Base-by-base conservation (phyloP, 2,888 invertebrate genomes). In the Drosophila diplacantha region DNA sequence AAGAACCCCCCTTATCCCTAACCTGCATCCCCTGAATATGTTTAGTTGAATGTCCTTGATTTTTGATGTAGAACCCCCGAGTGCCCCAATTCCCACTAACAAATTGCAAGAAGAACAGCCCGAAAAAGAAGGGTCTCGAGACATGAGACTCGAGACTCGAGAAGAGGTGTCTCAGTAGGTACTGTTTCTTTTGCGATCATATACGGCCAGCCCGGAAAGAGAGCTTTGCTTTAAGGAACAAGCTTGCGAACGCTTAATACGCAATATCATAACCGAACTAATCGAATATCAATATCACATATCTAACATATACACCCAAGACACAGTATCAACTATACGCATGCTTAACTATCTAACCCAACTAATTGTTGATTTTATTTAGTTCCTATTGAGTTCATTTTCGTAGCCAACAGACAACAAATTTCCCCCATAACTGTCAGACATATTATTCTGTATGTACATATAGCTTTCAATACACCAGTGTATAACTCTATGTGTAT, bases 141-240 rank as follows among this genome's bases (percentile, higher is more conserved):
- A 26, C 8, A 8, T 8, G 8, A 29, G 38, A 47, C 31, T 39
- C 56, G 24, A 35, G 37, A 26, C 8, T 26, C 26, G 8, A 29
- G 38, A 47, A 14, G 38, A 16, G 41, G 35, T 16, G n/a, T 34
- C 22, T 29, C 32, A 12, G 60, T 63, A 54, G 53, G 46, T 64
- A 66, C 56, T 49, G 26, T 50, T 66, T 64, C 50, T 35, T 39
- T 51, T 62, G 50, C 52, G 18, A 24, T 38, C 43, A 39, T 46
- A 37, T 16, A 37, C 18, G 37, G 26, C 38, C 53, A 47, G 57
- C 22, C 56, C 59, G 50, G 44, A 50, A 44, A 41, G 41, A 56
- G 41, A 55, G 84, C 78, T 82, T 77, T 77, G 83, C 80, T 84
- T 81, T 24, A 60, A 61, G 52, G 64, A 55, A 67, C 73, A 73